Base-by-base conservation (phyloP, 2,888 invertebrate species). In the Alviniconcha strummeri region DNA sequence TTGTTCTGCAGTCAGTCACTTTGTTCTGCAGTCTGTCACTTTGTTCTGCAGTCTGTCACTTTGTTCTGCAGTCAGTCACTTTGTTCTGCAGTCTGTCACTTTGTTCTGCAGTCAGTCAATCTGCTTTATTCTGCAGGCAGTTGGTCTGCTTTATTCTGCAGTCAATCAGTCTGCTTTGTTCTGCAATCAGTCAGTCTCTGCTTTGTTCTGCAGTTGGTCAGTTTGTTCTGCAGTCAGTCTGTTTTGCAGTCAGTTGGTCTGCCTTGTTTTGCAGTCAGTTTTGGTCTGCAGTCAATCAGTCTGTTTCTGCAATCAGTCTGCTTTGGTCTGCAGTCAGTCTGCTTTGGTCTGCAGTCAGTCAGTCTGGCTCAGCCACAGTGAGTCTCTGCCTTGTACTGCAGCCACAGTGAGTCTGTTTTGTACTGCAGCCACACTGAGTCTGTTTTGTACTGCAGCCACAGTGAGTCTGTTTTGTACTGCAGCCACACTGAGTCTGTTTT, bases 401-500 rank as follows among this genome's bases (percentile, higher is more conserved):
- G 60, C 13, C 60, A 60, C 13, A 7, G 7, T 84, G 36, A 7
- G 8, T 60, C n/a, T n/a, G n/a, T n/a, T 19, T 8, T 72, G 9
- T n/a, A n/a, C n/a, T n/a, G n/a, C n/a, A n/a, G n/a, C 72, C n/a
- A 72, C n/a, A 19, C 7, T 36, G 60, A 13, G n/a, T n/a, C n/a
- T n/a, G n/a, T n/a, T n/a, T 60, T 60, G 60, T 60, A 9, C 8
- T 60, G 7, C 60, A 60, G n/a, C n/a, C n/a, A n/a, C n/a, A n/a
- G n/a, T n/a, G 60, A 13, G 60, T 7, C 13, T 60, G 60, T 60
- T 60, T 60, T 60, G 60, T 60, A 9, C 13, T 13, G 13, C 13
- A 9, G 60, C 81, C 81, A 87, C 81, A 74, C 81, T 84, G 36
- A 83, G 82, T 81, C 7, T 8, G 8, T 7, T 19, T 8, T 72